phyloP scores from a whole-genome alignment of 64 coral and sea anemone species.

The Trachythela sp. region DNA sequence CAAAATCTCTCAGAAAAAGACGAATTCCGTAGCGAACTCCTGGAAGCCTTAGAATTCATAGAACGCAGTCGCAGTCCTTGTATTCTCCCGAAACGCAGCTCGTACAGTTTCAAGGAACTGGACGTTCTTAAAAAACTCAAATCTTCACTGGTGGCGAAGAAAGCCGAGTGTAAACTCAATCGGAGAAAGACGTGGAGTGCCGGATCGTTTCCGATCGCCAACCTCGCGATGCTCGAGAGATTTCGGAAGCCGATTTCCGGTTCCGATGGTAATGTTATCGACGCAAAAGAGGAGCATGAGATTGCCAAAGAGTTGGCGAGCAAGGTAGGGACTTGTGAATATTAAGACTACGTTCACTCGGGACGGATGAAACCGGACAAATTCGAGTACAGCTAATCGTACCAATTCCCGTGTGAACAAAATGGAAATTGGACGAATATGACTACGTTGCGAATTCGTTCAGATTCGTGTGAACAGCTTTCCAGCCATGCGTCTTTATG shows the following conservation, averaged over 20 bases:
- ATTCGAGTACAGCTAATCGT: no score
- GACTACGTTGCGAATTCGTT: no score
- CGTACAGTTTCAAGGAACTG: conserved; percentile 5
- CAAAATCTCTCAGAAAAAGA: neutral
- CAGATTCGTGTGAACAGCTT: no score
- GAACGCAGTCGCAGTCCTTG: neutral
- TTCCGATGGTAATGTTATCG: neutral
- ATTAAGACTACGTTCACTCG: neutral
- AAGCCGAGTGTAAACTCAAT: conserved; percentile 1
- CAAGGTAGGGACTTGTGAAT: neutral
- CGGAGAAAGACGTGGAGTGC: conserved; percentile 19
- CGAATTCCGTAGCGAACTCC: neutral
- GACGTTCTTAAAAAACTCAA: conserved; percentile 14
- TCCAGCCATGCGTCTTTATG: no score
- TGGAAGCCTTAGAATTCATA: conserved; percentile 15
- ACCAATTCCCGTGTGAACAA: no score
- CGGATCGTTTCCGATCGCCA: neutral
- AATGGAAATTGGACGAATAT: no score
- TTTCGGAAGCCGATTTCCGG: neutral
- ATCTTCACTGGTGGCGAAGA: neutral
- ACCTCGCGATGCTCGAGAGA: neutral
- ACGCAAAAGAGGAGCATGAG: neutral
- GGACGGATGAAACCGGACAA: no score
- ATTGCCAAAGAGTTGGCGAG: neutral
- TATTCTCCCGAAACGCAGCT: neutral